Conservation (phyloP, 2,113 vertebrate genomes). For the Clarias batrachus region DNA sequence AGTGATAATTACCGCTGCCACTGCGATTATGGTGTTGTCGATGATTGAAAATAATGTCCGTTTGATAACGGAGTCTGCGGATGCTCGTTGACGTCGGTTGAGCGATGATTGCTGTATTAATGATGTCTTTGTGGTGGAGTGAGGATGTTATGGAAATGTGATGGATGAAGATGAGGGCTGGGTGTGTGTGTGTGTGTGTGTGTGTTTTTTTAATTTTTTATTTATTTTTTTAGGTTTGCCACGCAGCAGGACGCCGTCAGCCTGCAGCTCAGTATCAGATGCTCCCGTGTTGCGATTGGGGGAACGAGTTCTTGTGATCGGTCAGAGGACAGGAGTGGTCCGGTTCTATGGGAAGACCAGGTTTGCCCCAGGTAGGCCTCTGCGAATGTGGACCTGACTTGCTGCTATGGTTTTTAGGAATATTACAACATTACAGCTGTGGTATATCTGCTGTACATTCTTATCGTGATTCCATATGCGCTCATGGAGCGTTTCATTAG, state of each 20-base stretch:
- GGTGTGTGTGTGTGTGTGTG: neutral
- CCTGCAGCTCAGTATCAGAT: constrained; percentile 65
- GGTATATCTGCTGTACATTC: neutral
- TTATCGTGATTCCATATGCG: too few relatives aligned
- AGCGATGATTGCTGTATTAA: neutral
- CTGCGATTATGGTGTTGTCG: constrained; percentile 1
- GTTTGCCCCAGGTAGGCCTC: constrained; percentile 88
- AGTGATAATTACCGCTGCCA: constrained; percentile 17
- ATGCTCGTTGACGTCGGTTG: neutral
- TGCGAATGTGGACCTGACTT: neutral
- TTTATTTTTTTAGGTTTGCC: constrained; percentile 41
- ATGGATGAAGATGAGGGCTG: neutral
- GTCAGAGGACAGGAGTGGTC: constrained; percentile 87
- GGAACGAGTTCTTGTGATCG: constrained; percentile 90
- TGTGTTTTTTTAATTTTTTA: too few relatives aligned
- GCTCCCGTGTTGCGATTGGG: constrained; percentile 79
- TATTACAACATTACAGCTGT: neutral
- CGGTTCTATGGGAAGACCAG: constrained; percentile 87
- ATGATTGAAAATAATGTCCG: constrained; percentile 24
- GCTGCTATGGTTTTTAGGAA: neutral
- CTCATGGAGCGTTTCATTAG: too few relatives aligned
- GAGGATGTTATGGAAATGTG: constrained; percentile 2
- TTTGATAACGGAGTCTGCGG: constrained; percentile 15
- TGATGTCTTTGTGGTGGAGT: neutral
- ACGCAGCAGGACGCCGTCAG: constrained; percentile 67